Evolutionary conservation across 2,113 vertebrate genomes (phyloP), one percentile per base, ranked within the genome.

Genomic region (Coturnix japonica): DNA sequence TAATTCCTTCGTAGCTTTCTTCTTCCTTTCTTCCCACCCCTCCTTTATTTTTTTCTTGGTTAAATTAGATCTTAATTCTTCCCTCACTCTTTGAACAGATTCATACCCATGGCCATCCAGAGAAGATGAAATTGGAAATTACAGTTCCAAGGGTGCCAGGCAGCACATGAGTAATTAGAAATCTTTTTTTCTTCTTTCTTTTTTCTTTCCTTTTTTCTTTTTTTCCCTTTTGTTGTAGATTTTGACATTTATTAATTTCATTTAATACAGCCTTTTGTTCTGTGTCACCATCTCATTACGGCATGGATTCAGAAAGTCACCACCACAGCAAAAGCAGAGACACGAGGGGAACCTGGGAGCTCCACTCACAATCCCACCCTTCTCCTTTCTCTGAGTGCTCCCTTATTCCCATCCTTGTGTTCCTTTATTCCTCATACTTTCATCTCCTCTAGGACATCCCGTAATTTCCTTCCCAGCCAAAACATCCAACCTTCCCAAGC

Each of bases 11-110:
- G 43, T 25, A 86, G 54, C 28, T 56, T 93, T 77, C 39, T 41
- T 13, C 39, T 41, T 41, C 12, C 39, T 41, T 41, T 41, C 39
- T 41, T 41, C 39, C 39, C 39, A 11, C 39, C 12, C 39, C 39
- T 12, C 39, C 39, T 41, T 41, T 41, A 41, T 41, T 19, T 91
- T 93, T 82, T 76, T 73, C 10, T 37, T 37, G 37, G 66, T 80
- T 64, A 85, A 90, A 92, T 89, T 80, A 91, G 51, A 21, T 46
- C 35, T 80, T 91, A 81, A 90, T 86, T 94, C 73, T 53, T 88
- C 81, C 65, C 43, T 72, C 74, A 72, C 56, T 75, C 46, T 78
- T 72, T 67, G 61, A 91, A 90, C 43, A 53, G 69, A 72, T 91
- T 85, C 18, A 1, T 12, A 61, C 43, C 56, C 44, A 39, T 60